These are phyloP conservation scores for Eulemur macaco DNA, from an alignment of 2,113 vertebrate species.

Conservation along the genomic window DNA sequence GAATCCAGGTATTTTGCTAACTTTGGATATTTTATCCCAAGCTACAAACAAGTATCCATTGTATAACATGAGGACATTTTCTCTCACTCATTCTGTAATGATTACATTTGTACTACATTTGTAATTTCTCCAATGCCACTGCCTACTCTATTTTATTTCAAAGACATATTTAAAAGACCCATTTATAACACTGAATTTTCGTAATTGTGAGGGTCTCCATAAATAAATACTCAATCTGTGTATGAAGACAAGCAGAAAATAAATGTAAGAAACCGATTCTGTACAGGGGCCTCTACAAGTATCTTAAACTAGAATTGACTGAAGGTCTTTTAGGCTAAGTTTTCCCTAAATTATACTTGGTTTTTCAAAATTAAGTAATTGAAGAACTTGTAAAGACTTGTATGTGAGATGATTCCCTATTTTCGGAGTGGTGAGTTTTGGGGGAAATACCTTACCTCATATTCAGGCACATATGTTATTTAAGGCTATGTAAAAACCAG, in stretches of 20 bases:
- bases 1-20: background rate
- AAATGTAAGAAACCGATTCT: background rate
- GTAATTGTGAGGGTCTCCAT: background rate
- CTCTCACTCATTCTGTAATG: background rate
- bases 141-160: background rate
- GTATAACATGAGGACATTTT: background rate
- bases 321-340: background rate
- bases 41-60: background rate
- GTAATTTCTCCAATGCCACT: background rate
- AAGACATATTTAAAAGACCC: background rate
- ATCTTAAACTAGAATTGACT: background rate
- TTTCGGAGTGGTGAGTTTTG: slow-evolving; percentile 1
- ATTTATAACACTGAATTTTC: background rate
- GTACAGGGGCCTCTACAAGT: background rate
- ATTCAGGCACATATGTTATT: background rate
- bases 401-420: background rate
- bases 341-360: background rate
- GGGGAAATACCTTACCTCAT: background rate
- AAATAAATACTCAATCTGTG: background rate
- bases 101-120: background rate
- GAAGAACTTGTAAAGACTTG: background rate
- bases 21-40: background rate
- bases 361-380: background rate
- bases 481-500: slow-evolving; percentile 17
- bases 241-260: background rate